These are phyloP conservation scores for Labroides dimidiatus DNA, from an alignment of 2,797 vertebrate species.

Conservation along the genomic window DNA sequence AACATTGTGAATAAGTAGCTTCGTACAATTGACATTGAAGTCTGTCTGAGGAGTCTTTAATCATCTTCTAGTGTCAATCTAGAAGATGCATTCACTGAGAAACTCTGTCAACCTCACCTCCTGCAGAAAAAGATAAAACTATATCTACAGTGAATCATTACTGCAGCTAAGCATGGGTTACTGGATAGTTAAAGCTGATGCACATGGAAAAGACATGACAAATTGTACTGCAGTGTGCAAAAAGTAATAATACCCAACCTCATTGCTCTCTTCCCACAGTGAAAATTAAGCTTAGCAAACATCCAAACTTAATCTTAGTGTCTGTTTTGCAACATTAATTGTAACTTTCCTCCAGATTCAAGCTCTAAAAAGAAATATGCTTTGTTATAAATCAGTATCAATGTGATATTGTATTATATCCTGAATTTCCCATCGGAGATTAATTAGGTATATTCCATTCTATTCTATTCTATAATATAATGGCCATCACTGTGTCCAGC, in stretches of 20 bases:
- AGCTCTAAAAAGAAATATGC: no score
- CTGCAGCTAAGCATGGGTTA: not conserved
- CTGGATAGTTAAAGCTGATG: not conserved
- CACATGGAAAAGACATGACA: not conserved
- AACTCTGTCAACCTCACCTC: not conserved
- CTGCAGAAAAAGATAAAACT: slow-evolving; percentile 3
- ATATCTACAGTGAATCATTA: not conserved
- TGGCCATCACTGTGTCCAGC: no score
- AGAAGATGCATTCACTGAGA: not conserved
- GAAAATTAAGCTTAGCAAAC: not conserved
- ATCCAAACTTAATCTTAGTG: not conserved
- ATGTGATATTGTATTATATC: no score
- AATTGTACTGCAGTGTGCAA: not conserved
- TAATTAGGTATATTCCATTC: no score
- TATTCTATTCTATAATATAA: no score
- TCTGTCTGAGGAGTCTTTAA: not conserved
- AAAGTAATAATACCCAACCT: not conserved
- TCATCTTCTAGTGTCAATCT: not conserved
- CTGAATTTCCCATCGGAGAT: no score
- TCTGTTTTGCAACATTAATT: not conserved
- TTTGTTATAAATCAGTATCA: no score
- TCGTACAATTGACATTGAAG: not conserved
- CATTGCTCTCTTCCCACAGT: not conserved
- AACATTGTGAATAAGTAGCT: slow-evolving; percentile 4
- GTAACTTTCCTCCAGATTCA: no score